Evolutionary conservation across 2,797 vertebrate genomes (phyloP).

Genomic region (Anguilla anguilla): DNA sequence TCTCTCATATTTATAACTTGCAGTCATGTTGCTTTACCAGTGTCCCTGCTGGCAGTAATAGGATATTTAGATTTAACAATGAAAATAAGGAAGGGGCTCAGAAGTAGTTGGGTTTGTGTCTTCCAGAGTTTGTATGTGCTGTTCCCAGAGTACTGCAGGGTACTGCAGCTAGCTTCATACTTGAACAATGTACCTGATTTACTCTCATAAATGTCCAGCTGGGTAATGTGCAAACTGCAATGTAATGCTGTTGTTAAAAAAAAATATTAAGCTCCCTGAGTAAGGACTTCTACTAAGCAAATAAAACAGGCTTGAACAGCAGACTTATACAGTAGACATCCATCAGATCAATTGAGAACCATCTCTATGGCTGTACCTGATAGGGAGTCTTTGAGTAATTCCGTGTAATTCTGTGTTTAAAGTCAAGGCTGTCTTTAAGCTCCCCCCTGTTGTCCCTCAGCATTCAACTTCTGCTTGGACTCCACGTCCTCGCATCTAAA

Average conservation of each 20-base stretch:
- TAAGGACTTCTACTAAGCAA: not conserved
- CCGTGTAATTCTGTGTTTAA: not conserved
- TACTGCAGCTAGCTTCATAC: not conserved
- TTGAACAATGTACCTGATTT: not conserved
- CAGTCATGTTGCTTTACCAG: not conserved
- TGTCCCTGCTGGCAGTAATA: not conserved
- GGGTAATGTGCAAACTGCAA: not conserved
- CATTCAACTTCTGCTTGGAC: constrained; percentile 85
- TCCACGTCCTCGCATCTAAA: constrained; percentile 84
- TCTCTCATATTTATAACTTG: not conserved
- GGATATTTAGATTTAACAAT: not conserved
- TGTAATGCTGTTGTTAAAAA: not conserved
- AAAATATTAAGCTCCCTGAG: no score
- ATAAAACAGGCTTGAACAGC: not conserved
- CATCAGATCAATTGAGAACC: not conserved
- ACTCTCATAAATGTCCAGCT: not conserved
- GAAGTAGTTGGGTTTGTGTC: not conserved
- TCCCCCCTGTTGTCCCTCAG: constrained; percentile 59
- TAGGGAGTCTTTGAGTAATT: not conserved
- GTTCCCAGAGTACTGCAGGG: not conserved
- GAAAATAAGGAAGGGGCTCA: not conserved
- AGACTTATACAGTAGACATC: not conserved
- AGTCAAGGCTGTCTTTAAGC: not conserved
- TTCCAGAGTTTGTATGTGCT: not conserved
- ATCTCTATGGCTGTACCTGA: not conserved